Conservation (phyloP, 2,113 vertebrate genomes). For the Pelecanoides urinatrix region DNA sequence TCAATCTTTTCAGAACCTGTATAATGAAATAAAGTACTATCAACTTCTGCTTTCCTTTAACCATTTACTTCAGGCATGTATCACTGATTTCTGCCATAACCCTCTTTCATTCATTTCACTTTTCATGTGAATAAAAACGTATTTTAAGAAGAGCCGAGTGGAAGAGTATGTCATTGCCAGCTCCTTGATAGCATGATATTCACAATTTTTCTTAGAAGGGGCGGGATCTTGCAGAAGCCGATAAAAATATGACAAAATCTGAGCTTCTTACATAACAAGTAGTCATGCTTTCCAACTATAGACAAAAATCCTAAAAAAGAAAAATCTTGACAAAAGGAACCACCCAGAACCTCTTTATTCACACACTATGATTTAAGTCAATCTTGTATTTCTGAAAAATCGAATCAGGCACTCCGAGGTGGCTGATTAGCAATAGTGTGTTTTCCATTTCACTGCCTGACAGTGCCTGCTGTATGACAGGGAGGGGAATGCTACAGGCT, state of each 20-base stretch:
- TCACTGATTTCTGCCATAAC: not conserved
- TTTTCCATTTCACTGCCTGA: not conserved
- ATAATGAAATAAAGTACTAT: not conserved
- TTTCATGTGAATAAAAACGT: not conserved
- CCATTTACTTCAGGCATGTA: not conserved
- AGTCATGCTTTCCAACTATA: not conserved
- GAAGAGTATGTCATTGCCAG: not conserved
- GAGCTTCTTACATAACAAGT: not conserved
- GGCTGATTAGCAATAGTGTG: not conserved
- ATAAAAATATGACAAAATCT: not conserved
- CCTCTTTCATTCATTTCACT: not conserved
- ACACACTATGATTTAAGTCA: not conserved
- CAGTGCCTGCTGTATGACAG: not conserved
- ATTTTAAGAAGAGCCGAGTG: not conserved
- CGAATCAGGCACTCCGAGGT: rapidly evolving
- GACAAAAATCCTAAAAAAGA: not conserved
- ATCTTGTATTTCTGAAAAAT: not conserved
- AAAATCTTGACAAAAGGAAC: not conserved
- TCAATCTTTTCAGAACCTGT: not conserved
- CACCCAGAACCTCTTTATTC: not conserved
- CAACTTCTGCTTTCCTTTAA: not conserved
- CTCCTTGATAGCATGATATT: not conserved
- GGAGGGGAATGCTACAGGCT: not conserved
- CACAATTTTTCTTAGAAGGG: not conserved
- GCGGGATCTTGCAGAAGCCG: not conserved